phyloP scores from a whole-genome alignment of 2,888 invertebrate species.

The Entomobrya proxima region DNA sequence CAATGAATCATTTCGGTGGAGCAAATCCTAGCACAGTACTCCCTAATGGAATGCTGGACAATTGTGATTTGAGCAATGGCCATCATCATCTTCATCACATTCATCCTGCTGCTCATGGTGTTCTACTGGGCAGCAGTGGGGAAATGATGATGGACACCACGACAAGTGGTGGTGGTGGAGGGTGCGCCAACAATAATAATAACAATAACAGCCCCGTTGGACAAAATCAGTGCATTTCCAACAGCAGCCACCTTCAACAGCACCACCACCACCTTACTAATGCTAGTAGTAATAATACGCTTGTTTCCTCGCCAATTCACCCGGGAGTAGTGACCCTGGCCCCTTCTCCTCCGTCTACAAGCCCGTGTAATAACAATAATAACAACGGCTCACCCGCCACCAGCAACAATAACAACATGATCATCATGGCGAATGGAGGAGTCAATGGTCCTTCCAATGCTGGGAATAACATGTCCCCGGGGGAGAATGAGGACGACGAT shows the following conservation, averaged over 20 bases:
- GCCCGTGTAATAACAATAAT: constrained; percentile 52
- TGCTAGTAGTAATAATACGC: constrained; percentile 59
- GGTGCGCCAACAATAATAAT: constrained; percentile 20
- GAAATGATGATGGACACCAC: constrained; percentile 23
- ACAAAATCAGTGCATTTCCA: constrained; percentile 35
- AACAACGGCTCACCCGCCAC: constrained; percentile 35
- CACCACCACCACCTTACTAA: constrained; percentile 30
- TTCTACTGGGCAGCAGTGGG: constrained; percentile 2
- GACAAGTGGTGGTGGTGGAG: constrained; percentile 8
- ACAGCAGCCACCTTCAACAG: constrained; percentile 30
- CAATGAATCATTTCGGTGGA: constrained; percentile 54
- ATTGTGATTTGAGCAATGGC: constrained; percentile 59
- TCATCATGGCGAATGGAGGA: constrained; percentile 46
- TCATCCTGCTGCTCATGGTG: too few relatives aligned
- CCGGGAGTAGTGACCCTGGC: constrained; percentile 48
- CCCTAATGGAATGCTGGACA: constrained; percentile 55
- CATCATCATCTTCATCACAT: too few relatives aligned
- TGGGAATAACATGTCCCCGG: constrained; percentile 74
- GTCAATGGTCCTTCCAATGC: constrained; percentile 55
- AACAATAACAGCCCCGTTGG: neutral
- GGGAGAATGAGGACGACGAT: constrained; percentile 75
- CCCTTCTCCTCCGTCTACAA: constrained; percentile 26
- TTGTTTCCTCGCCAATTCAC: constrained; percentile 52
- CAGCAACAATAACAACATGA: constrained; percentile 33
- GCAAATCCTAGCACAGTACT: neutral